These are phyloP conservation scores for Porites lutea DNA, from an alignment of 64 coral and sea anemone species.

Conservation along the genomic window DNA sequence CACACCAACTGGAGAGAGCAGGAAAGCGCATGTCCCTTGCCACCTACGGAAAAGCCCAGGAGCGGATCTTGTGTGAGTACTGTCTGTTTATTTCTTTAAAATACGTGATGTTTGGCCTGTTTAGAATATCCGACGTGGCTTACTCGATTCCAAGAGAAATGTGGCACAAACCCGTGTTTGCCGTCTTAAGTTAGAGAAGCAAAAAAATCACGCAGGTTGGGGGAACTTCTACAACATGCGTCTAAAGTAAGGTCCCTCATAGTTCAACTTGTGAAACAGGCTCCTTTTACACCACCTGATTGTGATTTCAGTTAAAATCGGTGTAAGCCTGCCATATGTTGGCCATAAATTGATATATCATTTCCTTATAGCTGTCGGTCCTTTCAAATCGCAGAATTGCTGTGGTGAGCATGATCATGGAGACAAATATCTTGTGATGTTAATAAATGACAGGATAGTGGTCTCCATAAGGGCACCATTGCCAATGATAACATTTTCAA, in stretches of 20 bases:
- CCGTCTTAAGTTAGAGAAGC: no score
- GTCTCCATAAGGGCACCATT: slow-evolving; percentile 42
- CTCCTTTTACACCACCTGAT: slow-evolving; percentile 1
- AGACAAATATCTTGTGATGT: slow-evolving; percentile 54
- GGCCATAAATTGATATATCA: slow-evolving; percentile 18
- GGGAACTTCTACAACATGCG: not conserved
- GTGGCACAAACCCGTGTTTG: no score
- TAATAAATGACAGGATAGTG: slow-evolving; percentile 44
- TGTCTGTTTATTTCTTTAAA: no score
- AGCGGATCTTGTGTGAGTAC: no score
- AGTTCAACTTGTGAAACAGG: not conserved
- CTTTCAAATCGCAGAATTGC: slow-evolving; percentile 33
- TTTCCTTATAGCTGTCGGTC: slow-evolving; percentile 25
- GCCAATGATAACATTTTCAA: slow-evolving; percentile 51
- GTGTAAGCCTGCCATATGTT: slow-evolving; percentile 18
- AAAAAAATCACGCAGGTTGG: not conserved
- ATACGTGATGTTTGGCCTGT: no score
- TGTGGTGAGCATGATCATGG: slow-evolving; percentile 44
- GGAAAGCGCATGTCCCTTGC: no score
- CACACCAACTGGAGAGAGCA: no score
- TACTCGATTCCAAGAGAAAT: no score
- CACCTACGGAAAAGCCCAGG: no score
- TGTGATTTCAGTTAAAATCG: not conserved
- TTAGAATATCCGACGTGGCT: no score
- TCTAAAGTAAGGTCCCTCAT: not conserved